Conservation (phyloP, 2,888 invertebrate species). For the Bellardia bayeri region DNA sequence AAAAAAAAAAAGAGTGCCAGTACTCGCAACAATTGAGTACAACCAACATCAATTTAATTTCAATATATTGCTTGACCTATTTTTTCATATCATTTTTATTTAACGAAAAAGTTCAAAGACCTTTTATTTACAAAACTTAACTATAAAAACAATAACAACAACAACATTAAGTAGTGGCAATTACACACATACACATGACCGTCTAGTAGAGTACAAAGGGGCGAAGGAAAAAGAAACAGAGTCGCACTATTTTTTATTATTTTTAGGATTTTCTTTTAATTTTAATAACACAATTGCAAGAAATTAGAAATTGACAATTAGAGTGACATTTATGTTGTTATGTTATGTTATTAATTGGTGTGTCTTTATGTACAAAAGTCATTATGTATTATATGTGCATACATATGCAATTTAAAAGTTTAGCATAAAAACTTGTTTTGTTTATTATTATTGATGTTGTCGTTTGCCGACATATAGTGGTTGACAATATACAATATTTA, state of each 20-base stretch:
- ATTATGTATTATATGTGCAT: background rate
- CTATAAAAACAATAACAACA: background rate
- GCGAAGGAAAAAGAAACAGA: background rate
- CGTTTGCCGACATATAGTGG: no score
- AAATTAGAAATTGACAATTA: conserved; percentile 28
- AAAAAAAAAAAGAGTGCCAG: conserved; percentile 9
- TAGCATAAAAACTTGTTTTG: no score
- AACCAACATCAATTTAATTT: conserved; percentile 42
- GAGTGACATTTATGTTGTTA: conserved; percentile 38
- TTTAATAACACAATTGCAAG: conserved; percentile 16
- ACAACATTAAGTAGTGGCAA: conserved; percentile 15
- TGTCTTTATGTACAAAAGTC: background rate
- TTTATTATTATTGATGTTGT: no score
- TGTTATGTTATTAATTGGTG: no score
- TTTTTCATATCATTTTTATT: conserved; percentile 48
- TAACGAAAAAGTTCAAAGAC: conserved; percentile 68
- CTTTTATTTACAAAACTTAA: conserved; percentile 46
- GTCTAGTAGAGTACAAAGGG: no score
- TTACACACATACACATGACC: background rate
- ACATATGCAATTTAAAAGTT: background rate
- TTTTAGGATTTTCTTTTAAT: conserved; percentile 7
- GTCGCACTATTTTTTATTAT: background rate
- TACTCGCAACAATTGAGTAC: conserved; percentile 13
- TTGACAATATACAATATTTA: no score
- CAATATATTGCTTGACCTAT: conserved; percentile 66